Evolutionary conservation across 2,888 invertebrate species (phyloP), one percentile per base, ranked within the genome.

Genomic region (Nomada hirtipes): DNA sequence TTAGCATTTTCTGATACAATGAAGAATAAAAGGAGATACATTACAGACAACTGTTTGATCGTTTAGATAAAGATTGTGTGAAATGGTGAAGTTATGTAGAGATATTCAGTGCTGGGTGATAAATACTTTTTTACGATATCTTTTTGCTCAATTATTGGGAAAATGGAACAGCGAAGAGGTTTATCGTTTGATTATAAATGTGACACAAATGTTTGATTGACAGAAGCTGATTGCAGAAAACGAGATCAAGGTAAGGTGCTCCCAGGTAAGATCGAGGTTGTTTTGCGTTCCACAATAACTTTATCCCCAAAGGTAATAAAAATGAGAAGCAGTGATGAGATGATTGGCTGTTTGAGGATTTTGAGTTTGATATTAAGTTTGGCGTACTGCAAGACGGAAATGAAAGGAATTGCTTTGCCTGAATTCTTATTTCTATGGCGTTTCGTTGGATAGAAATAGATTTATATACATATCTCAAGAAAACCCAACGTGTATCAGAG

Each of bases 121-220:
- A 29, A 29, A 29, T 29, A 29, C 29, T 29, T 29, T 29, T 29
- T 29, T 29, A 7, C 29, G 29, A 36, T 36, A 36, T 36, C 36
- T 36, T 36, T 36, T 36, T 47, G 15, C 10, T 47, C 13, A 47
- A 47, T 47, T 47, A 47, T 47, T 47, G 47, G 47, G 13, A 47
- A 47, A 47, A 15, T 47, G 9, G 44, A 23, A 1, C 23, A 23
- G 15, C 15, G 11, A 4, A 4, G 4, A 50, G 47, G 4, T 11
- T 20, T 42, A 72, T 65, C 52, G 52, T 29, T 20, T 2, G 26
- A 47, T 4, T 20, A n/a, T 29, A 60, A 61, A 47, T 64, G 53
- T 52, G 59, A 53, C 52, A 18, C 55, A 76, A 82, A 73, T 60
- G 23, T 59, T 13, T 20, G 23, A 64, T 76, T 72, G 69, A 44